Base-by-base conservation (phyloP, 2,797 vertebrate genomes). In the Myripristis murdjan region DNA sequence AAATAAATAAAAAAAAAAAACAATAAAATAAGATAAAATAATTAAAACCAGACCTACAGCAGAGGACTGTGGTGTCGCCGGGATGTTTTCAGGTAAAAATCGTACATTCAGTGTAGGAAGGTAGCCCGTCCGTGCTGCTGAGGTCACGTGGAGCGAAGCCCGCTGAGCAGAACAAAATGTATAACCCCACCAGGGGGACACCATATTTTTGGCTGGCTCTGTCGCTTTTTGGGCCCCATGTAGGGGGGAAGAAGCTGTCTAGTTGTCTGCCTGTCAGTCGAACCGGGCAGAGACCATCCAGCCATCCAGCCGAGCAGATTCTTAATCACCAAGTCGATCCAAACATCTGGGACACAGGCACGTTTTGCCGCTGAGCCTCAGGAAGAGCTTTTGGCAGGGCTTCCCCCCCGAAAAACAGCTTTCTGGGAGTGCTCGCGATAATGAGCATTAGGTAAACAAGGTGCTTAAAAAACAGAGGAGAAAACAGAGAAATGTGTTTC, bases 311-410 rank as follows among this genome's bases (percentile, higher is more conserved):
- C 11, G 79, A 83, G 75, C 70, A 65, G 55, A 47, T 65, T 64
- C 79, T 80, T 49, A 41, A 83, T 55, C 79, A 86, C 15, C 6
- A 80, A 81, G 78, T 65, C 78, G 52, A 70, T 72, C 74, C 59
- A 44, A 67, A 82, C 84, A 88, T 88, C 79, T 90, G 84, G 57
- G 39, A 33, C 37, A 49, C 86, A 88, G 74, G 87, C n/a, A n/a
- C n/a, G n/a, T n/a, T n/a, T n/a, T n/a, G 52, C 8, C 44, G 5
- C 14, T 16, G 15, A 48, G 41, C 46, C 62, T 52, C 56, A 48
- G 31, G 52, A 59, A 62, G 1, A 70, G 39, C 6, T 22, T 70
- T 31, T 58, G 63, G 53, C 75, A 6, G 81, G 82, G 84, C 75
- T 87, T 82, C 84, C 88, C 83, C 63, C 70, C 63, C n/a, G n/a